These are phyloP conservation scores for Catharus ustulatus DNA, from an alignment of 2,797 vertebrate genomes.

Conservation along the genomic window DNA sequence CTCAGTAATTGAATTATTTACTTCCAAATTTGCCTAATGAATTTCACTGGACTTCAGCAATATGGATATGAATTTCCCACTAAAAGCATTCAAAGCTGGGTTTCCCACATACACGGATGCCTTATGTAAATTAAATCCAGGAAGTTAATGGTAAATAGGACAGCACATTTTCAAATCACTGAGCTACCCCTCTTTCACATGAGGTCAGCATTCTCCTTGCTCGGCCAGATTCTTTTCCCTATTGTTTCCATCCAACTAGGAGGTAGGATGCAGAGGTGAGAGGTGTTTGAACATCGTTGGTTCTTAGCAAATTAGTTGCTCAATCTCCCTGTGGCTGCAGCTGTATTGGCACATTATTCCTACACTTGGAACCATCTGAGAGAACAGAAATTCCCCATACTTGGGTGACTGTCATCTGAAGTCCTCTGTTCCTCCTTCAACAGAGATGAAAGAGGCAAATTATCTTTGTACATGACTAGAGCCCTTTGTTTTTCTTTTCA, in stretches of 20 bases:
- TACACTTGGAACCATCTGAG: neutral
- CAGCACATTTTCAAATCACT: neutral
- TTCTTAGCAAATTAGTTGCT: neutral
- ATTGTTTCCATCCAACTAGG: neutral
- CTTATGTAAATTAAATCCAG: neutral
- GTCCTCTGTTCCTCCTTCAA: neutral
- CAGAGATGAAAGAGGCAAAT: neutral
- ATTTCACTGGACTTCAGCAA: neutral
- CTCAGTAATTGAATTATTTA: neutral
- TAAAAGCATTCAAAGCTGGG: neutral
- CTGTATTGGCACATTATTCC: neutral
- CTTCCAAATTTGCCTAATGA: neutral
- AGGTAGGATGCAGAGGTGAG: neutral
- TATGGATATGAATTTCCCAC: neutral
- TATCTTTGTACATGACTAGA: neutral
- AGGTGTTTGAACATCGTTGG: neutral
- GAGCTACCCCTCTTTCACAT: fast-evolving
- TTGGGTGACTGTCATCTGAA: neutral
- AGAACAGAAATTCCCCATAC: neutral
- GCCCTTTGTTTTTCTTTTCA: neutral
- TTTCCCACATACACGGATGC: neutral
- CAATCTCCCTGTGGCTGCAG: neutral
- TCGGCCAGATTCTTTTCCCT: neutral
- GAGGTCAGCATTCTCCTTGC: neutral
- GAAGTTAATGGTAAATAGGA: neutral